Evolutionary conservation across 2,888 invertebrate species (phyloP).

Genomic region (Sycophila texana): DNA sequence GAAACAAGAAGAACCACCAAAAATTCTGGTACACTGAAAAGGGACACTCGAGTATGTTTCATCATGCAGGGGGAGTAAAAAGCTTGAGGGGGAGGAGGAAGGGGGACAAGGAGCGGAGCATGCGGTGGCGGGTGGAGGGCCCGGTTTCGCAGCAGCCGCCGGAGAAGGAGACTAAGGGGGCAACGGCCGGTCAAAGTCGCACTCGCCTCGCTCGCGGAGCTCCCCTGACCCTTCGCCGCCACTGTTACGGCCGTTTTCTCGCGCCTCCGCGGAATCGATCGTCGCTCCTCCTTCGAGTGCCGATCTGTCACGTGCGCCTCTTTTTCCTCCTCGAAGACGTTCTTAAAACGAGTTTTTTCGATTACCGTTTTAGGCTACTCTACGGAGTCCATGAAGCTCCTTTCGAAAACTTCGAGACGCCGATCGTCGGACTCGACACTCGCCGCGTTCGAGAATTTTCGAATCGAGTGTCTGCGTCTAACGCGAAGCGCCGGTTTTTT

Average conservation of each 20-base stretch:
- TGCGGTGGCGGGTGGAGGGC: not conserved
- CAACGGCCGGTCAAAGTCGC: constrained; percentile 76
- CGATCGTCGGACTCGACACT: too few relatives aligned
- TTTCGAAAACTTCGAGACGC: too few relatives aligned
- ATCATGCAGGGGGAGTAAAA: constrained; percentile 1
- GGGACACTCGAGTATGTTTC: not conserved
- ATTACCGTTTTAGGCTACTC: too few relatives aligned
- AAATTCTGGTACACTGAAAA: too few relatives aligned
- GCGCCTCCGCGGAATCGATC: not conserved
- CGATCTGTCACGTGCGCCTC: not conserved
- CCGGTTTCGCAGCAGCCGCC: constrained; percentile 9
- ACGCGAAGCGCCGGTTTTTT: too few relatives aligned
- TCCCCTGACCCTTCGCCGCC: constrained; percentile 29
- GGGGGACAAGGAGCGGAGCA: constrained; percentile 8
- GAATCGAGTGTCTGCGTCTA: too few relatives aligned
- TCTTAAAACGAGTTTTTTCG: constrained; percentile 8
- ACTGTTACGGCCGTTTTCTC: constrained; percentile 47
- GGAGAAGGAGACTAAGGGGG: constrained; percentile 62
- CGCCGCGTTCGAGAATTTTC: too few relatives aligned
- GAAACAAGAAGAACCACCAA: not conserved
- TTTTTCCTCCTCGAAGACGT: not conserved
- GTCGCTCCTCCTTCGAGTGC: constrained; percentile 4
- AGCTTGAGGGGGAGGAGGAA: not conserved
- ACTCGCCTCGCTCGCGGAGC: constrained; percentile 51
- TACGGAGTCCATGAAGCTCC: too few relatives aligned